Evolutionary conservation across 1,140 invertebrate species (phyloP), one percentile per base, ranked within the genome.

Genomic region (Phocides pigmalion): DNA sequence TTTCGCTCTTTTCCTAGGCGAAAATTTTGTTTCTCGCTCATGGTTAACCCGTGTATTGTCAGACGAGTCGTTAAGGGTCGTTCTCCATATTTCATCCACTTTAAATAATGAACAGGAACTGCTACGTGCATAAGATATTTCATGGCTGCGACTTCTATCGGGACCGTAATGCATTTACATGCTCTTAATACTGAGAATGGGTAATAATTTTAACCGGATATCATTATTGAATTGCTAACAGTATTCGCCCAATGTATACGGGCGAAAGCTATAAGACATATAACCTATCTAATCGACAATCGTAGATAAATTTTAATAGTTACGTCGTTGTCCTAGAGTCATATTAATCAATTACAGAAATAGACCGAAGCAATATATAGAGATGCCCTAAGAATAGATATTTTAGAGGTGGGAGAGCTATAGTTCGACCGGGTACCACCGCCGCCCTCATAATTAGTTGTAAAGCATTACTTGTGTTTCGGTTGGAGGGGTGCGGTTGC

Each of bases 41-140:
- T 9, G 6, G 12, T 3, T 12, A 20, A 14, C 8, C 3, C 2
- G 14, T 44, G 19, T 11, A 32, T 28, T 8, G 28, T 32, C 9
- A 42, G 14, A 58, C 39, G 28, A 16, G 25, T 32, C 53, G 4
- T 11, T 56, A 63, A 51, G 22, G 22, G 51, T 49, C 22, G 19
- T 28, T 58, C 17, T 25, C 25, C 39, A 58, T 58, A 58, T 32
- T 17, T 51, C 51, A 56, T 35, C 42, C 11, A 47, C 50, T 69
- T 68, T 68, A 72, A 72, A 68, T 72, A 67, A 67, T 61, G 61
- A 72, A 65, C 63, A 62, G 66, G 51, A 68, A 68, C 32, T 32
- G 47, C 51, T 65, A 70, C 44, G 32, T 61, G 15, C 62, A 66
- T 63, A 64, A 73, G 17, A 70, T 62, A 61, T 68, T 53, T 67